Conservation (phyloP, 2,113 vertebrate genomes). For the Ceratotherium simum region DNA sequence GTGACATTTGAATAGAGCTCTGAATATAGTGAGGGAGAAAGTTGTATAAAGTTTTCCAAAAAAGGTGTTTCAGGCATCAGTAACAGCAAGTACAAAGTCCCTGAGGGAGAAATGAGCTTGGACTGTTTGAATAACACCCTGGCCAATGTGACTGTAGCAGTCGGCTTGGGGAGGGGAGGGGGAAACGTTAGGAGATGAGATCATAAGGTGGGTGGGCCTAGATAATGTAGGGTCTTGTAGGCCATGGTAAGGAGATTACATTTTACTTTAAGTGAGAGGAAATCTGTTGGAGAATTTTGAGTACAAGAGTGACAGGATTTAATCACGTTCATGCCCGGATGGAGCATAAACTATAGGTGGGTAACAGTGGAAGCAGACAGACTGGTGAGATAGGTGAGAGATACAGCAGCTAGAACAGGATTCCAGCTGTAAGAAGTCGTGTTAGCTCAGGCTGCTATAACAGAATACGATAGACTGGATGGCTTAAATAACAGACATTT, state of each 20-base stretch:
- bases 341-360: too few species aligned
- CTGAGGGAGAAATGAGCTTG: not conserved
- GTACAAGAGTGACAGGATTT: not conserved
- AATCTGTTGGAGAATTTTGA: not conserved
- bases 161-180: not conserved
- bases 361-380: not conserved
- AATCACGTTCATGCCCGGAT: not conserved
- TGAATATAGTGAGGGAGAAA: not conserved
- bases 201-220: not conserved
- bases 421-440: not conserved
- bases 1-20: slow-evolving; percentile 38
- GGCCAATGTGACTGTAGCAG: not conserved
- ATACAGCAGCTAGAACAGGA: not conserved
- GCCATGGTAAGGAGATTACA: not conserved
- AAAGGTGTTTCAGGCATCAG: not conserved
- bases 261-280: not conserved
- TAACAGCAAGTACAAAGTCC: not conserved
- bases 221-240: not conserved
- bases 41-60: not conserved
- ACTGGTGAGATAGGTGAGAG: not conserved
- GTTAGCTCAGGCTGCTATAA: not conserved
- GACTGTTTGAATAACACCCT: not conserved
- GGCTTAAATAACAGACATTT: not conserved
- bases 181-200: not conserved
- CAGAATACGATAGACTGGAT: not conserved